phyloP scores from a whole-genome alignment of 2,888 invertebrate genomes.

The Trichopoda pennipes region DNA sequence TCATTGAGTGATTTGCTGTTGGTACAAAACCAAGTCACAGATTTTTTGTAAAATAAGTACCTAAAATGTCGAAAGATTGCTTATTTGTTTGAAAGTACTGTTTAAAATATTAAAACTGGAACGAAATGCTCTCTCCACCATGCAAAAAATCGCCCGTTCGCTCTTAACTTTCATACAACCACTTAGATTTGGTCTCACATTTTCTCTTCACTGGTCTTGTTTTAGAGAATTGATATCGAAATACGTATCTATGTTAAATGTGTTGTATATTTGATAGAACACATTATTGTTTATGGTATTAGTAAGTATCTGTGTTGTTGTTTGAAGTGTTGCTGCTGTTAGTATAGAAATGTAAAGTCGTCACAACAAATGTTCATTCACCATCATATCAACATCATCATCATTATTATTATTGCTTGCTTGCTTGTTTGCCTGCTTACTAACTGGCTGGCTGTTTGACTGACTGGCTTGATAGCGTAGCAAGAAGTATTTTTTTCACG shows the following conservation, averaged over 20 bases:
- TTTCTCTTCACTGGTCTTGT: background rate
- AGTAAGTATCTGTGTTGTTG: slow-evolving; percentile 57
- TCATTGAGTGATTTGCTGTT: too few relatives aligned
- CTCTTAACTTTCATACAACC: slow-evolving; percentile 10
- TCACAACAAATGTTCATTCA: slow-evolving; percentile 68
- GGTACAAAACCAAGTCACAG: too few relatives aligned
- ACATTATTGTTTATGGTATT: slow-evolving; percentile 12
- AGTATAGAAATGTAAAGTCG: slow-evolving; percentile 60
- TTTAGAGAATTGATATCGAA: slow-evolving; percentile 29
- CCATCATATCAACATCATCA: slow-evolving; percentile 57
- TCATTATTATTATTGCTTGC: slow-evolving; percentile 43
- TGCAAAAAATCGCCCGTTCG: slow-evolving; percentile 14
- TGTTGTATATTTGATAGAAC: slow-evolving; percentile 24
- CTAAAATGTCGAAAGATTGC: too few relatives aligned
- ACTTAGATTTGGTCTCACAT: slow-evolving; percentile 1
- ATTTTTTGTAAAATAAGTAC: too few relatives aligned
- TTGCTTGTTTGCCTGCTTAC: slow-evolving; percentile 30
- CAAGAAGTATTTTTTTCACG: slow-evolving; percentile 30
- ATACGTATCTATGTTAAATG: slow-evolving; percentile 43
- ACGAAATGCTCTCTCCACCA: background rate
- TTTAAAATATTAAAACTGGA: too few relatives aligned
- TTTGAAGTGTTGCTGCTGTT: slow-evolving; percentile 53
- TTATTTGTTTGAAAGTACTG: too few relatives aligned
- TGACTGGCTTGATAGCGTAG: slow-evolving; percentile 46
- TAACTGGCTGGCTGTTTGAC: slow-evolving; percentile 38